Evolutionary conservation across 2,113 vertebrate genomes (phyloP).

Genomic region (Ardeotis arabs): DNA sequence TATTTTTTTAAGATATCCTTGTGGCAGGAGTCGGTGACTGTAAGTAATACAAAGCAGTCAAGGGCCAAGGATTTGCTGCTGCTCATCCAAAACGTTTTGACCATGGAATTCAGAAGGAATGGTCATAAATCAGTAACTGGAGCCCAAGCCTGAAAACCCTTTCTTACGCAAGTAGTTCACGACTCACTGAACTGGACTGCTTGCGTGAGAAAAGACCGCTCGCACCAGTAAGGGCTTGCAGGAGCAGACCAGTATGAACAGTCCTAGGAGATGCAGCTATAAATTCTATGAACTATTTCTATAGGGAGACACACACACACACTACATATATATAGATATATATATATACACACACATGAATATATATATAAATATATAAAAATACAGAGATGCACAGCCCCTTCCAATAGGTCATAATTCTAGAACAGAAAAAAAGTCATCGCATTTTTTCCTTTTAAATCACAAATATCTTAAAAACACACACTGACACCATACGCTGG

Average conservation of each 20-base stretch:
- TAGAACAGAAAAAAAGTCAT: neutral
- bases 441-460: neutral
- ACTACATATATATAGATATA: neutral
- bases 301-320: neutral
- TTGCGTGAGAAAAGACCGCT: neutral
- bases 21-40: neutral
- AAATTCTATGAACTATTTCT: neutral
- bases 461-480: neutral
- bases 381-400: neutral
- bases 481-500: slow-evolving; percentile 1
- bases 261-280: neutral
- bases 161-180: slow-evolving; percentile 31
- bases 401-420: neutral
- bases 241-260: slow-evolving; percentile 38
- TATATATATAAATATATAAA: neutral
- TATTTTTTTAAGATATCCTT: neutral
- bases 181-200: neutral
- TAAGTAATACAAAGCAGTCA: neutral
- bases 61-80: neutral
- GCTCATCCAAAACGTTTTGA: slow-evolving; percentile 36
- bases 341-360: neutral
- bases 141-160: slow-evolving; percentile 63
- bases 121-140: slow-evolving; percentile 61
- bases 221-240: slow-evolving; percentile 41
- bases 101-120: slow-evolving; percentile 56